Evolutionary conservation across 2,797 vertebrate species (phyloP).

Genomic region (Periophthalmus magnuspinnatus): DNA sequence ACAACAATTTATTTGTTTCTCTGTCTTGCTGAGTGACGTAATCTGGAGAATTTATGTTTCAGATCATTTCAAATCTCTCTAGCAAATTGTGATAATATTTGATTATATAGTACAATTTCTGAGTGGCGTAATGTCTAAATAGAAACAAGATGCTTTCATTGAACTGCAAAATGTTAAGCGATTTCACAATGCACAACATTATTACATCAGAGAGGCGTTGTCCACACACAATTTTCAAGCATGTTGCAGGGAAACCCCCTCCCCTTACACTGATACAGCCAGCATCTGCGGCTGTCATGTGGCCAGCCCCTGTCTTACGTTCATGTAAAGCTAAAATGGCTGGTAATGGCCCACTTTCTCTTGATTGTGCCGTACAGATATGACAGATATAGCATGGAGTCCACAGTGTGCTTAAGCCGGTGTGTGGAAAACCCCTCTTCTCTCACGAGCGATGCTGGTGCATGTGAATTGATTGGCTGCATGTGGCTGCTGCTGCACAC

Average conservation of each 20-base stretch:
- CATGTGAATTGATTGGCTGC: conserved; percentile 68
- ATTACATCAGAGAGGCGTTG: conserved; percentile 33
- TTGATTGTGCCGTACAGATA: background rate
- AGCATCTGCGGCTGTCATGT: background rate
- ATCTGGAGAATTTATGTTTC: background rate
- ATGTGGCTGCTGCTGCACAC: conserved; percentile 36
- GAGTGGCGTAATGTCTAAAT: background rate
- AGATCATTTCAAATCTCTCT: background rate
- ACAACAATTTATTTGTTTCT: background rate
- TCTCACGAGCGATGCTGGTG: conserved; percentile 37
- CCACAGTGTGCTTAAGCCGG: background rate
- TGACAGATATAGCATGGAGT: background rate
- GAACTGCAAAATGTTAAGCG: conserved; percentile 29
- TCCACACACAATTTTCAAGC: background rate
- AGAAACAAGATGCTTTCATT: background rate
- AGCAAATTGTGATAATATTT: background rate
- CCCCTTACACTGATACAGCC: background rate
- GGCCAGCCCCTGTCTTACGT: background rate
- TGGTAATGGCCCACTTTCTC: background rate
- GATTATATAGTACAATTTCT: background rate
- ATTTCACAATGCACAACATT: conserved; percentile 14
- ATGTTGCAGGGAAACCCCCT: conserved; percentile 4
- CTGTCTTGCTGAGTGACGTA: background rate
- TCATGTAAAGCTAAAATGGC: background rate
- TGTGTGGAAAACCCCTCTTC: conserved; percentile 54